Evolutionary conservation across 23 tunicate genomes (phyloP), one percentile per base, ranked within the genome.

Genomic region (Halocynthia aurantium): DNA sequence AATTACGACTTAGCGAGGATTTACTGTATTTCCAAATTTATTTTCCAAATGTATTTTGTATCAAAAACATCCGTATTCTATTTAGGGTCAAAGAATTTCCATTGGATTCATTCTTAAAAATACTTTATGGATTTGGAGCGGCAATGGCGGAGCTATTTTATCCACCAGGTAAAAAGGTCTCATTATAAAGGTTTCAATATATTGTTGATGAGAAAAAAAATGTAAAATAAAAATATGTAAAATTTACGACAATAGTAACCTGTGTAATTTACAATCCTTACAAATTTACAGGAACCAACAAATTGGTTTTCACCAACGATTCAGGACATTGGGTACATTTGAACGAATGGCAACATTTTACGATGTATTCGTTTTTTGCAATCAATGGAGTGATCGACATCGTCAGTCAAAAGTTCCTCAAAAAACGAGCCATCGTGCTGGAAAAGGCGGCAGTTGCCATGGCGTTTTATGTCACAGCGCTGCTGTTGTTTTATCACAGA

Each of bases 101-200:
- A 5, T 73, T 86, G 54, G 92, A 86, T 73, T 72, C 88, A 9
- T 77, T 92, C 61, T 78, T 92, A 84, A 92, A 92, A 55, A 86
- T 92, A 13, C 51, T 92, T 22, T 92, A 82, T 82, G 98, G 98
- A 17, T 82, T 92, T 51, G 98, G 92, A 67, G 98, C 98, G 2
- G 98, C 98, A 8, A 86, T 86, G 92, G 98, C 92, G 10, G 98
- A 92, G 69, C 84, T 92, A 4, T 92, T 92, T 60, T 92, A 92
- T 57, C 98, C 98, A 11, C 98, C 98, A 52, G 78, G 78, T 74
- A 74, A 22, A 50, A n/a, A n/a, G n/a, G n/a, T n/a, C 44, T 31
- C 44, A 50, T 67, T 67, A 67, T n/a, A n/a, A n/a, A n/a, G n/a
- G 44, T 31, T 31, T 31, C 44, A 4, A 0, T 31, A 31, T 31